Conservation (phyloP, 2,797 vertebrate species). For the Enteromius radiatus region DNA sequence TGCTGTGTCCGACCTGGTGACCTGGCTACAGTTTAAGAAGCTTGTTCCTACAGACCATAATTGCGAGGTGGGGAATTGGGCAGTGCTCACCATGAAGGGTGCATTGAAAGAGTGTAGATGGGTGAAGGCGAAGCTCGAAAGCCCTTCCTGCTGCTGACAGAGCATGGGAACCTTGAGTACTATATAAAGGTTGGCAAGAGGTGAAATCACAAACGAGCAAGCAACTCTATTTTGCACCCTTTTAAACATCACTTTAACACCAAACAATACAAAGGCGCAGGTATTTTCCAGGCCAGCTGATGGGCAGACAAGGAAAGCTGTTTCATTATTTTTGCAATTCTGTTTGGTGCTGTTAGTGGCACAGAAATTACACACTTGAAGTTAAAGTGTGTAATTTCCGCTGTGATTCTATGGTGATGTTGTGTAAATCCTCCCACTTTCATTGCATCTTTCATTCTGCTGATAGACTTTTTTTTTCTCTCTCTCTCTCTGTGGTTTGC, state of each 20-base stretch:
- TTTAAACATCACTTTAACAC: neutral
- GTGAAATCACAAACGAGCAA: neutral
- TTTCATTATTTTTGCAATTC: conserved; percentile 11
- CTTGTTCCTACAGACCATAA: neutral
- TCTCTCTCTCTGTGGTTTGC: conserved; percentile 12
- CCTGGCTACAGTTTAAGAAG: conserved; percentile 16
- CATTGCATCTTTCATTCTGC: conserved; percentile 6
- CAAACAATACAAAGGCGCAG: neutral
- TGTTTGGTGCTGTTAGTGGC: neutral
- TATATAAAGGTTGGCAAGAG: neutral
- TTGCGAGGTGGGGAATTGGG: neutral
- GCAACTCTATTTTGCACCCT: neutral
- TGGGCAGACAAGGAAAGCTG: neutral
- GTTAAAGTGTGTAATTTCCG: conserved; percentile 13
- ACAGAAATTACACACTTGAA: conserved; percentile 8
- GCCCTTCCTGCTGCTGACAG: conserved; percentile 4
- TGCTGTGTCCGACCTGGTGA: neutral
- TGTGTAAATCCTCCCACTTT: conserved; percentile 28
- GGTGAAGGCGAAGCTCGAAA: neutral
- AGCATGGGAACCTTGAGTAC: conserved; percentile 22
- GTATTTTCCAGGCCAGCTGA: neutral
- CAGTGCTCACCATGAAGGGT: neutral
- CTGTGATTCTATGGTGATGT: conserved; percentile 32
- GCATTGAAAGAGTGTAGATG: neutral
- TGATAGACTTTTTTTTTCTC: neutral